Conservation (phyloP, 2,113 vertebrate genomes). For the Carassius auratus region DNA sequence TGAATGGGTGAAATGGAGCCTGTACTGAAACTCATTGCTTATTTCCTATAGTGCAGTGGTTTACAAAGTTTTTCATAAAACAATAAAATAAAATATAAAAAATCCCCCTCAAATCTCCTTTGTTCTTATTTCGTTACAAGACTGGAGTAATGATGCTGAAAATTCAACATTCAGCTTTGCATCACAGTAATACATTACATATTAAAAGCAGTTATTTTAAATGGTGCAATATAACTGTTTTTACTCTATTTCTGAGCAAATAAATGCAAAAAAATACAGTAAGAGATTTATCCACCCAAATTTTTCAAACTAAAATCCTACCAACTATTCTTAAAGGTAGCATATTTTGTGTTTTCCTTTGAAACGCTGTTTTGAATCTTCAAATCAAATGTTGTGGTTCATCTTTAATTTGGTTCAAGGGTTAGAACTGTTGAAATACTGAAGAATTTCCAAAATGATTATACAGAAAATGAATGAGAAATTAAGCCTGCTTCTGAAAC, state of each 20-base stretch:
- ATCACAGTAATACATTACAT: not conserved
- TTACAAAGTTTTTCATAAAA: not conserved
- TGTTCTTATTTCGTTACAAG: not conserved
- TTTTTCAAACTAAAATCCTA: too few species aligned
- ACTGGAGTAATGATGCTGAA: too few species aligned
- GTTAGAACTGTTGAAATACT: not conserved
- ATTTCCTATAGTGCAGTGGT: not conserved
- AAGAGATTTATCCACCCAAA: not conserved
- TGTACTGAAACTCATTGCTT: constrained; percentile 6
- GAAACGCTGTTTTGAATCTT: not conserved
- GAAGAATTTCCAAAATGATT: not conserved
- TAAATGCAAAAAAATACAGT: not conserved
- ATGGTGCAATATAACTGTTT: not conserved
- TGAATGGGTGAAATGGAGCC: constrained; percentile 26
- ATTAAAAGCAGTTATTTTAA: too few species aligned
- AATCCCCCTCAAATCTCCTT: not conserved
- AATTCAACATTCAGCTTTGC: not conserved
- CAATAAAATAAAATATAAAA: not conserved
- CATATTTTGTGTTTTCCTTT: not conserved
- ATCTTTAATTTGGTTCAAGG: not conserved
- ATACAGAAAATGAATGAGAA: not conserved
- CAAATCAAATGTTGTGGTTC: not conserved
- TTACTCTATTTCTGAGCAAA: not conserved
- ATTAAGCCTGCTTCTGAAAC: not conserved
- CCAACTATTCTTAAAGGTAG: too few species aligned